phyloP scores from a whole-genome alignment of 2,113 vertebrate species.

The Scalopus aquaticus region DNA sequence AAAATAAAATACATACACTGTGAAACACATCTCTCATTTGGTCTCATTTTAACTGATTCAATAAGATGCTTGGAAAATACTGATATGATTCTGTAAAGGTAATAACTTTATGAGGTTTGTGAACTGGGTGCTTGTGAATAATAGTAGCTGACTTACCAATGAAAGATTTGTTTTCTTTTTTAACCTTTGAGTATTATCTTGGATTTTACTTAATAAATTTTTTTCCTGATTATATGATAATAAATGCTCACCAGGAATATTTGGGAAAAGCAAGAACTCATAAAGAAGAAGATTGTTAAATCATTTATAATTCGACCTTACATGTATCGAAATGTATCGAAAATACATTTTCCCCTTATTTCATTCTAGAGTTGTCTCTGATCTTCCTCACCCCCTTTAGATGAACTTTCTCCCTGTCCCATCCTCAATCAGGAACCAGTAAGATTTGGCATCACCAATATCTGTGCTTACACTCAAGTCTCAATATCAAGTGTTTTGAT shows the following conservation, averaged over 20 bases:
- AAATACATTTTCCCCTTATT: background rate
- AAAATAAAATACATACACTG: background rate
- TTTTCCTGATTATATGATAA: background rate
- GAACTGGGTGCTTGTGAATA: background rate
- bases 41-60: constrained; percentile 39
- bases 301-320: background rate
- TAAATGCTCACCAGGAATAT: background rate
- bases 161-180: background rate
- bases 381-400: background rate
- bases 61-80: background rate
- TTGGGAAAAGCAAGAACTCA: background rate
- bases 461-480: background rate
- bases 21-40: background rate
- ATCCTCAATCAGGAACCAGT: background rate
- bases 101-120: background rate
- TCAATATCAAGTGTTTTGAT: background rate
- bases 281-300: background rate
- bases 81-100: background rate
- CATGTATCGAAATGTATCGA: no score
- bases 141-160: background rate
- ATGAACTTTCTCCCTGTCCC: background rate
- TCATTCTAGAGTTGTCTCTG: background rate
- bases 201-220: background rate
- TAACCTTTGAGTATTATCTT: background rate
- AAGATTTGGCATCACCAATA: background rate